Evolutionary conservation across 2,113 vertebrate species (phyloP).

Genomic region (Hipposideros armiger): DNA sequence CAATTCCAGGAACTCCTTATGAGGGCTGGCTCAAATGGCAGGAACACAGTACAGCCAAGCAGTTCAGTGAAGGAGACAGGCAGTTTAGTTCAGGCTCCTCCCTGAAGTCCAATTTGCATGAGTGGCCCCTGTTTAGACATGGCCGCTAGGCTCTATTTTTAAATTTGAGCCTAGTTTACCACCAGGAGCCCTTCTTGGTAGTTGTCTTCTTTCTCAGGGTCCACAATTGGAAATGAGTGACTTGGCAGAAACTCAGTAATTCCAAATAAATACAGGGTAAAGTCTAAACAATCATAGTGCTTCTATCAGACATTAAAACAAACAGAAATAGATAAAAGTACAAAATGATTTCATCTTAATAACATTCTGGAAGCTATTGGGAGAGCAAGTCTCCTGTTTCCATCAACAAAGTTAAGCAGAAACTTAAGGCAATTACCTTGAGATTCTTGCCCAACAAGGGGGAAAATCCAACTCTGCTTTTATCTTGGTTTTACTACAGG

Average conservation of each 20-base stretch:
- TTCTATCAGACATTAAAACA: conserved; percentile 48
- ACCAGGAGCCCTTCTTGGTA: not conserved
- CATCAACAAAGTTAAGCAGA: not conserved
- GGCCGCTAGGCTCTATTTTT: not conserved
- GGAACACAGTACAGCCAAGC: not conserved
- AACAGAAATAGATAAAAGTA: conserved; percentile 47
- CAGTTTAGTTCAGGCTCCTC: not conserved
- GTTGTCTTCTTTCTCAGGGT: not conserved
- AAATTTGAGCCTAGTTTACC: not conserved
- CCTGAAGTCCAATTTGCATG: not conserved
- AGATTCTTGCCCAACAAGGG: conserved; percentile 19
- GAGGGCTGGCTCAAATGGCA: not conserved
- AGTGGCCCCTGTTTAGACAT: not conserved
- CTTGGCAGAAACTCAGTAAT: not conserved
- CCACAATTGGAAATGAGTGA: not conserved
- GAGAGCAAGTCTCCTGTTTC: conserved; percentile 39
- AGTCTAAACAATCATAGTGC: not conserved
- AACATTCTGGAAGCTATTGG: not conserved
- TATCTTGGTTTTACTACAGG: conserved; percentile 55
- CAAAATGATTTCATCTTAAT: conserved; percentile 50
- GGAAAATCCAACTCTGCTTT: conserved; percentile 14
- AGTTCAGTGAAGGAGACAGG: not conserved
- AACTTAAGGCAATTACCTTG: conserved; percentile 16
- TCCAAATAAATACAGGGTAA: not conserved
- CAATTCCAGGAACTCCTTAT: not conserved